Percentiles rank a stretch among this genome's conserved stretches.
Evolutionary conservation across 2,888 invertebrate genomes (phyloP).

Genomic region (Drosophila anceps): DNA sequence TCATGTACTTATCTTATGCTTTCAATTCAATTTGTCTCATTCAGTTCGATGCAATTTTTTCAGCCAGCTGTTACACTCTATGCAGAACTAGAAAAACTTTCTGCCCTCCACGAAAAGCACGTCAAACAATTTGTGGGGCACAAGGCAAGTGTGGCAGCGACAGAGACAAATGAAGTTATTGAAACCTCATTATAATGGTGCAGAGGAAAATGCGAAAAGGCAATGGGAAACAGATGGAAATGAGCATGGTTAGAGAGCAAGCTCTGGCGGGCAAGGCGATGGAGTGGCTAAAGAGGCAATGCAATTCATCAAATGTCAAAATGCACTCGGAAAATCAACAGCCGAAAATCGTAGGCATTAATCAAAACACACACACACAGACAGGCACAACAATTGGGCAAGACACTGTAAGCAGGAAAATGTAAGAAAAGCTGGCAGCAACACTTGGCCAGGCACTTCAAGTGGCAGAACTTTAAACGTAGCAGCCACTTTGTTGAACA

Average conservation of each 20-base stretch:
- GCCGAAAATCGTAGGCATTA: conserved; percentile 70
- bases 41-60: conserved; percentile 7
- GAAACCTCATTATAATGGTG: conserved; percentile 77
- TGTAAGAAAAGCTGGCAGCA: conserved; percentile 17
- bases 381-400: conserved; percentile 57
- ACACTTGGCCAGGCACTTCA: conserved; percentile 45
- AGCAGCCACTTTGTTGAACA: conserved; percentile 58
- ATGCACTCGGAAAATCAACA: conserved; percentile 77
- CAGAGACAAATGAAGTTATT: conserved; percentile 80
- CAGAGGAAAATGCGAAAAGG: conserved; percentile 47
- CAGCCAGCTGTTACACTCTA: conserved; percentile 45
- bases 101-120: background rate
- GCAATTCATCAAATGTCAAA: conserved; percentile 79
- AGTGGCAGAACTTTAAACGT: conserved; percentile 57
- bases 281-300: conserved; percentile 38
- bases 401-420: background rate
- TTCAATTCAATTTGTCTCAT: conserved; percentile 19
- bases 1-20: background rate
- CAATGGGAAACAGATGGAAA: conserved; percentile 46
- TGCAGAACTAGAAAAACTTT: conserved; percentile 38
- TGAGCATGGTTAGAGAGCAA: background rate
- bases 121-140: conserved; percentile 35
- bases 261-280: background rate
- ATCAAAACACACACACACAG: conserved; percentile 60
- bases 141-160: conserved; percentile 64